Evolutionary conservation across 2,797 vertebrate genomes (phyloP).

Genomic region (Lepilemur septentrionalis): DNA sequence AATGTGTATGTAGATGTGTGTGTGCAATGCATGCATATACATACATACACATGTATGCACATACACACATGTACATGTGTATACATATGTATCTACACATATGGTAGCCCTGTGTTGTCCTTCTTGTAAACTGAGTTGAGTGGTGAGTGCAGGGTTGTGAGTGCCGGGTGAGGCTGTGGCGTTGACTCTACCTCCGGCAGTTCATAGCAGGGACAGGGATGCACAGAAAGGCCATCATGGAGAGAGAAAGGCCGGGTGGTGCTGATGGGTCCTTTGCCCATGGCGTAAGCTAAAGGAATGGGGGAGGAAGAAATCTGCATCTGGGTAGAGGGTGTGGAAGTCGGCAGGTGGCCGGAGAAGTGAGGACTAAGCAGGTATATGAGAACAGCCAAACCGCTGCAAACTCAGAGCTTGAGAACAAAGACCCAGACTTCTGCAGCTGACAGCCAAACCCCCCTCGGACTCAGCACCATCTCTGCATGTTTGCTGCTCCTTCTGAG

Average conservation of each 20-base stretch:
- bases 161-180: too few species aligned
- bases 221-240: not conserved
- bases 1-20: too few species aligned
- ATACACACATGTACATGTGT: too few species aligned
- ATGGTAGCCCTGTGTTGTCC: too few species aligned
- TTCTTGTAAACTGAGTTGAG: not conserved
- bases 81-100: not conserved
- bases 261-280: not conserved
- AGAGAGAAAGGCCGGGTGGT: not conserved
- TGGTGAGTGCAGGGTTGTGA: not conserved
- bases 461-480: not conserved
- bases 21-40: too few species aligned
- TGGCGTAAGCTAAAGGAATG: not conserved
- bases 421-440: not conserved
- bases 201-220: not conserved
- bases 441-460: rapidly evolving
- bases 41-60: too few species aligned
- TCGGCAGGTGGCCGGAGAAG: not conserved
- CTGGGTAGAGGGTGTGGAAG: not conserved
- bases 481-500: not conserved
- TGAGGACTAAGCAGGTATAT: not conserved
- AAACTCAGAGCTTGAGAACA: not conserved
- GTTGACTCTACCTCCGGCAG: not conserved
- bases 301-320: not conserved
- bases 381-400: not conserved